phyloP scores from a whole-genome alignment of 2,888 invertebrate genomes.

The Melikaiella ostensackeni region DNA sequence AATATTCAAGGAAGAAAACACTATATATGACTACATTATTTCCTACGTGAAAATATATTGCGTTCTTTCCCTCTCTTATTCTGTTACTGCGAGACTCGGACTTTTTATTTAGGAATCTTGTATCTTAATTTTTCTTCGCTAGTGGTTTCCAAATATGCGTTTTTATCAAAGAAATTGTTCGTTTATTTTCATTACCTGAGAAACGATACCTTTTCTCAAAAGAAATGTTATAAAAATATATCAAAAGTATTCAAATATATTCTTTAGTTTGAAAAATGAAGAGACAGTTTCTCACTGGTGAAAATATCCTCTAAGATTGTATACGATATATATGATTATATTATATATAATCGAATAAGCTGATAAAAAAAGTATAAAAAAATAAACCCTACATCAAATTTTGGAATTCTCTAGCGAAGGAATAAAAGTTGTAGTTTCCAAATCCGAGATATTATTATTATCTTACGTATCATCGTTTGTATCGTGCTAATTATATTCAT shows the following conservation, averaged over 20 bases:
- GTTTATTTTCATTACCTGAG: not conserved
- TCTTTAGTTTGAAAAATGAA: not conserved
- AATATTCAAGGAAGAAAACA: constrained; percentile 31
- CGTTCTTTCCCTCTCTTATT: not conserved
- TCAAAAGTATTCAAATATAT: not conserved
- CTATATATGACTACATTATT: not conserved
- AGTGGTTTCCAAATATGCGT: not conserved
- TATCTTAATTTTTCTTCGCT: not conserved
- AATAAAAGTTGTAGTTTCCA: not conserved
- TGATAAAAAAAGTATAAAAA: not conserved
- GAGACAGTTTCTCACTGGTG: not conserved
- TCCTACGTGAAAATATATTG: not conserved
- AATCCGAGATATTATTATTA: not conserved
- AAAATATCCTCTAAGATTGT: not conserved
- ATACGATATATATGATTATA: constrained; percentile 2
- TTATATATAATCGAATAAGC: not conserved
- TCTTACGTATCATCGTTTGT: constrained; percentile 5
- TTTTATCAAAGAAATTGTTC: not conserved
- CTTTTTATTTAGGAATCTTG: not conserved
- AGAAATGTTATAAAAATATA: not conserved
- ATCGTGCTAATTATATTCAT: not conserved
- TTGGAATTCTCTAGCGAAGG: not conserved
- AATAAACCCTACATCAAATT: not conserved
- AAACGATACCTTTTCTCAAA: not conserved
- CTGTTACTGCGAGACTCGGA: not conserved